These are phyloP conservation scores for Bovichtus variegatus DNA, from an alignment of 2,797 vertebrate genomes.

Conservation along the genomic window DNA sequence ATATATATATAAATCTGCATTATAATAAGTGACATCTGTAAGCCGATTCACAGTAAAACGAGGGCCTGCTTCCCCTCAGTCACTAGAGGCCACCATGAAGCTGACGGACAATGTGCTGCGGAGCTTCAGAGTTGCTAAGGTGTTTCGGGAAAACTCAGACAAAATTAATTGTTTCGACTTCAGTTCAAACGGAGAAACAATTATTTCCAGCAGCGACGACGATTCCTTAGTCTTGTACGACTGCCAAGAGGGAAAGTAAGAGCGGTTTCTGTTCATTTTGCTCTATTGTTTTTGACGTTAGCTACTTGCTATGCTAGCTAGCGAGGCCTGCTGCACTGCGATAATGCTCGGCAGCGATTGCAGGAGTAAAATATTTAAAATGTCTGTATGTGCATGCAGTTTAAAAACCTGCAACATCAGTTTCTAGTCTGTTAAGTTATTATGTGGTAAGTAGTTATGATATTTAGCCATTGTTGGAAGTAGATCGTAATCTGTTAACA, in stretches of 20 bases:
- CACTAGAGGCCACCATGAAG: conserved; percentile 91
- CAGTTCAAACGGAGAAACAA: conserved; percentile 97
- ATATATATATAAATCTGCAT: neutral
- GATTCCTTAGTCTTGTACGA: conserved; percentile 98
- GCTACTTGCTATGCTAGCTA: conserved; percentile 62
- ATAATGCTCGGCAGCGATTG: neutral
- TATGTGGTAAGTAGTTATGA: neutral
- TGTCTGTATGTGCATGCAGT: neutral
- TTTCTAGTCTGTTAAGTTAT: neutral
- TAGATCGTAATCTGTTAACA: rapidly evolving
- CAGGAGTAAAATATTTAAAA: neutral
- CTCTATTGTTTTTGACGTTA: conserved; percentile 43
- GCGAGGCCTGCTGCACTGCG: conserved; percentile 68
- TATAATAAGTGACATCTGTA: neutral
- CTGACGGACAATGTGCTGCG: conserved; percentile 99
- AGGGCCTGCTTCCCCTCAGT: conserved; percentile 69
- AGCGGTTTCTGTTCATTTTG: neutral
- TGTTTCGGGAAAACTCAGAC: conserved; percentile 98
- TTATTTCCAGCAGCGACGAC: conserved; percentile 98
- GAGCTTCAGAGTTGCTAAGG: conserved; percentile 98
- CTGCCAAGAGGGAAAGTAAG: conserved; percentile 99
- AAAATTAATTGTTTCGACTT: conserved; percentile 99
- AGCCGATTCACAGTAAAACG: conserved; percentile 14
- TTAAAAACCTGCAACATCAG: neutral
- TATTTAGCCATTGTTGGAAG: rapidly evolving